phyloP scores from a whole-genome alignment of 2,888 invertebrate species.

The Drepana falcataria region DNA sequence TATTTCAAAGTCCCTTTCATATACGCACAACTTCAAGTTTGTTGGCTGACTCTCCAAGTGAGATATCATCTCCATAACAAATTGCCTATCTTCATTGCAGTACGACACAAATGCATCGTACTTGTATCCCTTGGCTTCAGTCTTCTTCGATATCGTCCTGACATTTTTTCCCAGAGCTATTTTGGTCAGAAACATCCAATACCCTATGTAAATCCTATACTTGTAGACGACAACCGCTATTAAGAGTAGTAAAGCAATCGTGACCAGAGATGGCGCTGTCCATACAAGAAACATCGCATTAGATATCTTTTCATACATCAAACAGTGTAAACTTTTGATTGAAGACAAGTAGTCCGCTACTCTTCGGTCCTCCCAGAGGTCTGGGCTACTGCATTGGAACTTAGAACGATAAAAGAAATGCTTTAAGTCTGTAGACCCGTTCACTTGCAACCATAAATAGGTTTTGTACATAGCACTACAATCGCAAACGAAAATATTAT shows the following conservation, averaged over 20 bases:
- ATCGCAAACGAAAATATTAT: slow-evolving; percentile 78
- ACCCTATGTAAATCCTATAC: slow-evolving; percentile 71
- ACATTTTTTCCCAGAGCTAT: slow-evolving; percentile 67
- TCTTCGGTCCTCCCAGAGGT: slow-evolving; percentile 62
- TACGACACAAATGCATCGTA: slow-evolving; percentile 82
- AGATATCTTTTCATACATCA: slow-evolving; percentile 59
- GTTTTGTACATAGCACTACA: slow-evolving; percentile 67
- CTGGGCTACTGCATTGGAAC: slow-evolving; percentile 64
- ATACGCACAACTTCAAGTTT: slow-evolving; percentile 81
- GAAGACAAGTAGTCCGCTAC: slow-evolving; percentile 62
- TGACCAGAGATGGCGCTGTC: slow-evolving; percentile 58
- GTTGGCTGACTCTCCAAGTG: slow-evolving; percentile 80
- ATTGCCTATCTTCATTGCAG: slow-evolving; percentile 79
- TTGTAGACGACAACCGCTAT: slow-evolving; percentile 45
- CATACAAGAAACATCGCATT: slow-evolving; percentile 58
- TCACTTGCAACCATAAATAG: slow-evolving; percentile 59
- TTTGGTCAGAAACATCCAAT: slow-evolving; percentile 77
- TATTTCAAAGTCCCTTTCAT: slow-evolving; percentile 83
- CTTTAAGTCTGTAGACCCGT: slow-evolving; percentile 47
- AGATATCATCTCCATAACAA: slow-evolving; percentile 79
- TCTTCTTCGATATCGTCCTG: slow-evolving; percentile 33
- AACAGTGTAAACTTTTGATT: slow-evolving; percentile 53
- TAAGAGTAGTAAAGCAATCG: slow-evolving; percentile 45
- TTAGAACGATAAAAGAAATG: slow-evolving; percentile 50
- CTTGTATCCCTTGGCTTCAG: slow-evolving; percentile 47